phyloP scores from a whole-genome alignment of 2,797 vertebrate genomes.

The Channa striata region DNA sequence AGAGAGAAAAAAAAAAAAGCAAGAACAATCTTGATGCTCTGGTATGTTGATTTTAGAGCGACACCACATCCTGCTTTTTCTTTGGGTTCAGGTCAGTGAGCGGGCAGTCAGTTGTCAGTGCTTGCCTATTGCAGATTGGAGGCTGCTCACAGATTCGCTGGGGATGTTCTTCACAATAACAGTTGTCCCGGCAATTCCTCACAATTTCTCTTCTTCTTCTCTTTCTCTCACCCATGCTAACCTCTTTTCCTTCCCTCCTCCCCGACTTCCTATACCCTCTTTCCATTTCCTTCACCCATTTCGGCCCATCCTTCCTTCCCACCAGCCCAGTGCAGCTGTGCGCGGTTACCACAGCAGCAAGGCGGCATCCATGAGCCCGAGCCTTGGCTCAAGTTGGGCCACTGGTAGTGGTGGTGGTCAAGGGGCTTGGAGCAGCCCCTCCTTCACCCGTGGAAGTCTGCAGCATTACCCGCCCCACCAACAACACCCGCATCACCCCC shows the following conservation, averaged over 20 bases:
- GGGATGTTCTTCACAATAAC: conserved; percentile 45
- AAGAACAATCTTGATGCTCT: conserved; percentile 67
- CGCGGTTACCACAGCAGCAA: conserved; percentile 88
- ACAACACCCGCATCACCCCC: conserved; percentile 61
- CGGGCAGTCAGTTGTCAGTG: conserved; percentile 63
- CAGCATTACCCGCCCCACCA: conserved; percentile 64
- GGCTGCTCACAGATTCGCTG: conserved; percentile 29
- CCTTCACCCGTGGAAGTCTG: conserved; percentile 83
- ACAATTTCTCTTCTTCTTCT: conserved; percentile 22
- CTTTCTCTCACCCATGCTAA: conserved; percentile 15
- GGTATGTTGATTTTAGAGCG: conserved; percentile 63
- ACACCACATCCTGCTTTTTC: conserved; percentile 48
- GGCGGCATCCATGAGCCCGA: conserved; percentile 83
- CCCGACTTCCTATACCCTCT: not conserved
- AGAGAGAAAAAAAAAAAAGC: conserved; percentile 58
- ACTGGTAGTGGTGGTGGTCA: conserved; percentile 69
- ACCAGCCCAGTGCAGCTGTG: conserved; percentile 86
- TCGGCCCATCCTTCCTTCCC: conserved; percentile 37
- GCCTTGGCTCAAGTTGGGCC: conserved; percentile 86
- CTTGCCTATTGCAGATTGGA: conserved; percentile 33
- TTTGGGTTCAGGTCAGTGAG: conserved; percentile 61
- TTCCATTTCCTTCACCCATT: conserved; percentile 2
- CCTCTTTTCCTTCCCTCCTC: conserved; percentile 6
- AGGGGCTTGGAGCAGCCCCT: conserved; percentile 83
- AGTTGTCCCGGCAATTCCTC: conserved; percentile 42